A percentile compares a stretch with the other conserved stretches of the same genome.
These are phyloP conservation scores for Neocloeon triangulifer DNA, from an alignment of 1,140 invertebrate species.

Conservation along the genomic window DNA sequence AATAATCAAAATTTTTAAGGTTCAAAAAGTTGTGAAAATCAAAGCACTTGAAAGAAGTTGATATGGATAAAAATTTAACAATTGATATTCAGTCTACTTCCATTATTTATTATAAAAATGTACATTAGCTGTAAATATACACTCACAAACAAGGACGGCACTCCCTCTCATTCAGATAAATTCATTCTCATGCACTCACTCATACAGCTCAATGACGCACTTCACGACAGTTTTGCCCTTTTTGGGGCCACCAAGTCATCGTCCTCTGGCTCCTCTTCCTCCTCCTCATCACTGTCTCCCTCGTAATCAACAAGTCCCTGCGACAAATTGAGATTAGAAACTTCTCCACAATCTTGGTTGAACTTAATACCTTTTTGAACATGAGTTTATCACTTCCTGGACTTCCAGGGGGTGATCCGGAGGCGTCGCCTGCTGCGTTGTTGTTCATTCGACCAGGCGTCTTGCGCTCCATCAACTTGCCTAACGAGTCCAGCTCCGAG, in stretches of 20 bases:
- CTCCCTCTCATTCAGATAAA: no score
- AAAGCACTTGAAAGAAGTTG: no score
- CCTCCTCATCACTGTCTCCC: conserved; percentile 85
- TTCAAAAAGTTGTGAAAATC: no score
- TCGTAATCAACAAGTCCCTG: conserved; percentile 90
- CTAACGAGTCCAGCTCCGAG: conserved; percentile 34
- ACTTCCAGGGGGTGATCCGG: neutral
- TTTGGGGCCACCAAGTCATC: conserved; percentile 26
- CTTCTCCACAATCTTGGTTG: neutral
- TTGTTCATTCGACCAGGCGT: neutral
- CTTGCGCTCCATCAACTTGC: conserved; percentile 12
- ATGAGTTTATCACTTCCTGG: neutral
- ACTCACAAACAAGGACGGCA: no score
- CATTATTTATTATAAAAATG: no score
- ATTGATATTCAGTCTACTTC: no score
- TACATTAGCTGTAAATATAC: no score
- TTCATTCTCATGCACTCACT: no score
- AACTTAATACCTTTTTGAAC: neutral
- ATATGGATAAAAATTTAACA: no score
- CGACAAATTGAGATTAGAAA: conserved; percentile 9
- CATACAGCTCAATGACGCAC: no score
- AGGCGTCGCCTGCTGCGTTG: neutral
- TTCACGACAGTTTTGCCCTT: conserved; percentile 30
- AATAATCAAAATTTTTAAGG: no score
- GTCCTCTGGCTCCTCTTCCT: conserved; percentile 45